Evolutionary conservation across 2,113 vertebrate genomes (phyloP), one percentile per base, ranked within the genome.

Genomic region (Hippocampus barbouri): DNA sequence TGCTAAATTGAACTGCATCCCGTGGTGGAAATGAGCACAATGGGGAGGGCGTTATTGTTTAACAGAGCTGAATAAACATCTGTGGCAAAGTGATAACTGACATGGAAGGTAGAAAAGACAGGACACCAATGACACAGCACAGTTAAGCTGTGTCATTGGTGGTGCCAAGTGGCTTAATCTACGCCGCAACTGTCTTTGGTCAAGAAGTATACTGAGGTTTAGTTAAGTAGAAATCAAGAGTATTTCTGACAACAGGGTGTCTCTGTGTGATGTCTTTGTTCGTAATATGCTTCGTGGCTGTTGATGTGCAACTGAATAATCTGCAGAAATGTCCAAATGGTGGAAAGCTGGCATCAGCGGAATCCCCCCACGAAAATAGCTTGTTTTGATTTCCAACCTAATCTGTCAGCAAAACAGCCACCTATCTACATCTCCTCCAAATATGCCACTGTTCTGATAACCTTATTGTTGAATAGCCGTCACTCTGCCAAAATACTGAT

Each of bases 401-500:
- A 77, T 72, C 27, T 14, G 21, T 79, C 23, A 23, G 71, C 38
- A n/a, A 69, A 75, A 76, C 47, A 64, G 41, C 41, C 41, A 56
- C 65, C 16, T 68, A 59, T 74, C 74, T 66, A 15, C 69, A 65
- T 66, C 71, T 84, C 78, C 69, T 73, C 60, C 38, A 74, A 72
- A 73, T 73, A 57, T 62, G 23, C 70, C 72, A 61, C 51, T 80
- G 71, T 78, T 88, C 76, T 73, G 74, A 82, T 75, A 61, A 72
- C 67, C 53, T 10, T 74, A 61, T 78, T 83, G 76, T 79, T 69
- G 62, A 72, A 77, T 60, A 74, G 66, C 60, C 73, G 66, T 23
- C 34, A 30, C 73, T 79, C 77, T 88, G 82, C 51, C 59, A 72
- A 89, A 90, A 88, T 80, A 85, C 71, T 83, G 80, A 84, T 79